Percentiles rank a stretch among this genome's conserved stretches.
Evolutionary conservation across 92 coral and sea anemone species (phyloP).

Genomic region (Epizoanthus rinbou): DNA sequence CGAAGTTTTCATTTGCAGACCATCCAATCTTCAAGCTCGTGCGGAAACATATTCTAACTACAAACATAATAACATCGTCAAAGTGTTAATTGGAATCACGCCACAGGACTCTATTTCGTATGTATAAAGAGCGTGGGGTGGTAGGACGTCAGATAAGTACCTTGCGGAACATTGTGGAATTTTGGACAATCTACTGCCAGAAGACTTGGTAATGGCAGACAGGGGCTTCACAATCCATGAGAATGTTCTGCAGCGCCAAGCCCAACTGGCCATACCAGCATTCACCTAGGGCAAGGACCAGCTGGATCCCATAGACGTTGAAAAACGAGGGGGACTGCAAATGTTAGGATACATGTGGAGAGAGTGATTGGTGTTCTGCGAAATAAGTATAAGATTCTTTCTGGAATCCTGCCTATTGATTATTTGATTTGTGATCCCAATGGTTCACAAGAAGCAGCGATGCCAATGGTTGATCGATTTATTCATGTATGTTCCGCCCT

Average conservation of each 20-base stretch:
- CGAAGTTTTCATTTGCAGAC: conserved; percentile 53
- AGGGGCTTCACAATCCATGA: neutral
- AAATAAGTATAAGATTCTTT: conserved; percentile 36
- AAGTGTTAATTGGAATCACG: conserved; percentile 65
- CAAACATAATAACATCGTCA: conserved; percentile 63
- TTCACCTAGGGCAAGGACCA: too few species aligned
- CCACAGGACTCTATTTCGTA: conserved; percentile 48
- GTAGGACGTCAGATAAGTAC: conserved; percentile 39
- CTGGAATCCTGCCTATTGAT: conserved; percentile 20
- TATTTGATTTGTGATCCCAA: conserved; percentile 25
- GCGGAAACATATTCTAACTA: conserved; percentile 57
- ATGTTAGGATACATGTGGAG: too few species aligned
- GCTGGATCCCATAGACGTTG: too few species aligned
- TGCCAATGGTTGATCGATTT: conserved; percentile 30
- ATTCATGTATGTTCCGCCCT: too few species aligned
- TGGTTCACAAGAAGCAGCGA: conserved; percentile 16
- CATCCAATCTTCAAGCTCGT: conserved; percentile 56
- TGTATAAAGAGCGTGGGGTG: conserved; percentile 34
- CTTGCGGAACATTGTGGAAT: conserved; percentile 31
- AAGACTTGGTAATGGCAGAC: conserved; percentile 65
- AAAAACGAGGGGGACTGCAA: too few species aligned
- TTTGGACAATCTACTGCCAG: conserved; percentile 32
- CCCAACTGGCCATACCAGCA: too few species aligned
- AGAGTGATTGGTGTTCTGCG: neutral
- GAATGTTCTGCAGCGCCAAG: too few species aligned